A percentile compares a stretch with the other conserved stretches of the same genome.
These are phyloP conservation scores for Gerosis bhagava DNA, from an alignment of 2,888 invertebrate species.

Conservation along the genomic window DNA sequence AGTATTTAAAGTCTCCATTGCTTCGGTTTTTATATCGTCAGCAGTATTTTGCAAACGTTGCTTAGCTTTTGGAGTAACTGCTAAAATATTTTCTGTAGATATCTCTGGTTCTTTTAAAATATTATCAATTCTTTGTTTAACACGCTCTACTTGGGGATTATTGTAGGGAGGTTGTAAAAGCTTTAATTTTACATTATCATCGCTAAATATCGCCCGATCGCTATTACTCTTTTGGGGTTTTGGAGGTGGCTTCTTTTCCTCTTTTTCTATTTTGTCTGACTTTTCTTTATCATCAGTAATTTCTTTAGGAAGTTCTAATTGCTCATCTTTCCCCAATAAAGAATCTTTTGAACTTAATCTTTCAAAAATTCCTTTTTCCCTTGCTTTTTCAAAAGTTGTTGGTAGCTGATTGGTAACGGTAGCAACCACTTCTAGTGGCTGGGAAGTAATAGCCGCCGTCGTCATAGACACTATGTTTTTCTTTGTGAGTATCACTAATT, in stretches of 20 bases:
- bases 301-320: constrained; percentile 42
- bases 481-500: constrained; percentile 71
- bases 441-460: constrained; percentile 81
- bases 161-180: constrained; percentile 71
- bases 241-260: constrained; percentile 49
- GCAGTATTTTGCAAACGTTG: constrained; percentile 48
- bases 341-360: constrained; percentile 72
- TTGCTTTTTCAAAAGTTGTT: constrained; percentile 70
- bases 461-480: constrained; percentile 81
- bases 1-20: constrained; percentile 52
- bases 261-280: constrained; percentile 49
- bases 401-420: constrained; percentile 80
- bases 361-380: constrained; percentile 75
- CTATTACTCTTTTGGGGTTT: constrained; percentile 42
- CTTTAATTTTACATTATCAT: constrained; percentile 65
- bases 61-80: constrained; percentile 44
- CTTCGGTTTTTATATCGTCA: constrained; percentile 53
- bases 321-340: constrained; percentile 61
- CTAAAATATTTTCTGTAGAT: constrained; percentile 68
- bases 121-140: constrained; percentile 72
- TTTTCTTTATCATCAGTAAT: constrained; percentile 34
- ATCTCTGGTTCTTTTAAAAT: constrained; percentile 75
- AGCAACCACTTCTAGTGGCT: constrained; percentile 78
- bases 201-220: constrained; percentile 48
- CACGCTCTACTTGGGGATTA: constrained; percentile 74